Percentiles rank a stretch among this genome's conserved stretches.
These are phyloP conservation scores for Odontamblyopus rebecca DNA, from an alignment of 2,797 vertebrate genomes.

Conservation along the genomic window DNA sequence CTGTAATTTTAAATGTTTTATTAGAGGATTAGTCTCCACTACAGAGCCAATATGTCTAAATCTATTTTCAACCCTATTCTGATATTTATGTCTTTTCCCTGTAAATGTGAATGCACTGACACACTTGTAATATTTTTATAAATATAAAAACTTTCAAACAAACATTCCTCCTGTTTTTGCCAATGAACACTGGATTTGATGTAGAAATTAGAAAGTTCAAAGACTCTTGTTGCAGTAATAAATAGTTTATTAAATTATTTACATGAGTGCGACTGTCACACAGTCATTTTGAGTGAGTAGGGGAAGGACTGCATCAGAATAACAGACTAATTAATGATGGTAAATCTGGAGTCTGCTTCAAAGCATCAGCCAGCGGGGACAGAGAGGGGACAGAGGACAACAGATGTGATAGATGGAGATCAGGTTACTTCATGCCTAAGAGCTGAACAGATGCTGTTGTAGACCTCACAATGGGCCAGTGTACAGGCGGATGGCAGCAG, in stretches of 20 bases:
- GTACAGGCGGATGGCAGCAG: conserved; percentile 25
- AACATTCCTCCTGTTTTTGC: conserved; percentile 26
- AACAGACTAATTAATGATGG: conserved; percentile 32
- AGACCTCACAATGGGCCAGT: conserved; percentile 39
- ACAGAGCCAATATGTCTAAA: conserved; percentile 19
- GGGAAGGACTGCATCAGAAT: conserved; percentile 24
- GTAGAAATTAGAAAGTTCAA: conserved; percentile 4
- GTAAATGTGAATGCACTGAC: conserved; percentile 67
- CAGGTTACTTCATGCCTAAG: conserved; percentile 48
- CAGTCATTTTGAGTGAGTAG: conserved; percentile 35
- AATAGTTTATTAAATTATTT: conserved; percentile 68
- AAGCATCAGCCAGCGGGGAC: conserved; percentile 41
- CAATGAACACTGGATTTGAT: conserved; percentile 8
- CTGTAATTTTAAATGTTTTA: conserved; percentile 43
- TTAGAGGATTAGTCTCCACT: conserved; percentile 44
- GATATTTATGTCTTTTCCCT: conserved; percentile 48
- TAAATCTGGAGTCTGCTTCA: conserved; percentile 36
- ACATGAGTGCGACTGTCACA: conserved; percentile 64
- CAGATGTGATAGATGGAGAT: conserved; percentile 66
- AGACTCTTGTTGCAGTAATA: conserved; percentile 55
- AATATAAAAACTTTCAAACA: conserved; percentile 72
- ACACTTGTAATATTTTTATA: conserved; percentile 72
- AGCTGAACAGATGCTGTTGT: conserved; percentile 51
- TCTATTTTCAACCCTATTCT: conserved; percentile 42
- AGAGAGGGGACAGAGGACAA: conserved; percentile 26